Conservation (phyloP, 2,888 invertebrate genomes). For the Cheiracanthium punctorium region DNA sequence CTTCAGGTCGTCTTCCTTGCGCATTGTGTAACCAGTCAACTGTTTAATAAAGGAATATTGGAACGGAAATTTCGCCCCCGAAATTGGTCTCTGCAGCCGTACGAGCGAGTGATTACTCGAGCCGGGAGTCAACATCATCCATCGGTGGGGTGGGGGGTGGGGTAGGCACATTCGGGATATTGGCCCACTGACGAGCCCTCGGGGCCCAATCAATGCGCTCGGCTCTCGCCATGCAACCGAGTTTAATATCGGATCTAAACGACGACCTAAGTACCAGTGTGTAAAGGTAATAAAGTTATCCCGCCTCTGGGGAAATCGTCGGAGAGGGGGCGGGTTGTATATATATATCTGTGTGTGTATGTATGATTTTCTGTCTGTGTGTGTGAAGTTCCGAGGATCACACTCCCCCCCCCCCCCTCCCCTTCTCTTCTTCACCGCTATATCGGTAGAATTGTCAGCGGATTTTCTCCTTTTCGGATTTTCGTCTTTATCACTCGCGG, state of each 20-base stretch:
- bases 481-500: neutral
- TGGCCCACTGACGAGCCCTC: conserved; percentile 53
- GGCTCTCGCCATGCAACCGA: conserved; percentile 34
- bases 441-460: conserved; percentile 34
- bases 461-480: conserved; percentile 40
- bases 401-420: neutral
- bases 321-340: conserved; percentile 19
- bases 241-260: conserved; percentile 70
- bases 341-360: conserved; percentile 18
- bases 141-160: conserved; percentile 9
- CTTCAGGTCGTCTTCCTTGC: conserved; percentile 12
- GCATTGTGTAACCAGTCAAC: conserved; percentile 70
- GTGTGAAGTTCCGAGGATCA: conserved; percentile 2
- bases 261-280: conserved; percentile 66
- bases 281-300: conserved; percentile 70
- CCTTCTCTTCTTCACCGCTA: neutral
- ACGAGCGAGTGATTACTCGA: conserved; percentile 64
- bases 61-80: conserved; percentile 69
- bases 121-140: conserved; percentile 69
- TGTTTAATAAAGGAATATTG: conserved; percentile 71
- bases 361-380: neutral
- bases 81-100: conserved; percentile 67
- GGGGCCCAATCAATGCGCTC: conserved; percentile 66
- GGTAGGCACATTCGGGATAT: conserved; percentile 29
- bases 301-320: conserved; percentile 59